These are phyloP conservation scores for Melanophora roralis DNA, from an alignment of 2,888 invertebrate genomes.

Conservation along the genomic window DNA sequence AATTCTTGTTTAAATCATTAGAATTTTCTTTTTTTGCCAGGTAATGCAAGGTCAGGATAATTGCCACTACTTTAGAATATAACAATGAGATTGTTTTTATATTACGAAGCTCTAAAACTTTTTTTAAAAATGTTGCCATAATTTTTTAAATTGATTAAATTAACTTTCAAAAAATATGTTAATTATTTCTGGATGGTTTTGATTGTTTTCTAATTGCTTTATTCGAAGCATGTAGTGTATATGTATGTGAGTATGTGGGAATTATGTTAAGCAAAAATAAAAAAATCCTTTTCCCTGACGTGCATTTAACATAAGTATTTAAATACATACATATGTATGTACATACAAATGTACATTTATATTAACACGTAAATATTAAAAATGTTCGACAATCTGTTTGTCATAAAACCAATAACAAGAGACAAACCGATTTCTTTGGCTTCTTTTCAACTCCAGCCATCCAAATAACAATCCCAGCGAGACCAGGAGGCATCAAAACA, in stretches of 20 bases:
- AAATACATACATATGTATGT: too few species aligned
- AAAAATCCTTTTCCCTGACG: conserved; percentile 20
- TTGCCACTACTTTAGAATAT: too few species aligned
- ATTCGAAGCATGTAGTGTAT: background rate
- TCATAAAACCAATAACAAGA: conserved; percentile 18
- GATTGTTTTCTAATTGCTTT: background rate
- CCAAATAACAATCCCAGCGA: conserved; percentile 15
- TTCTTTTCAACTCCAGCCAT: conserved; percentile 19
- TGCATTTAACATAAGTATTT: conserved; percentile 7
- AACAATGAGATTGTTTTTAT: too few species aligned
- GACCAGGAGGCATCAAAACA: conserved; percentile 28
- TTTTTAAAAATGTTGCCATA: too few species aligned
- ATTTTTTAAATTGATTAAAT: too few species aligned
- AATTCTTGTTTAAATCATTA: too few species aligned
- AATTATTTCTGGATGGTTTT: too few species aligned
- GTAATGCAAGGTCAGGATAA: too few species aligned
- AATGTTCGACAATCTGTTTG: conserved; percentile 53
- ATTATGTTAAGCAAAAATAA: conserved; percentile 7
- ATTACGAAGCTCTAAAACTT: too few species aligned
- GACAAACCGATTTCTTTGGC: conserved; percentile 1
- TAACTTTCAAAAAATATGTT: too few species aligned
- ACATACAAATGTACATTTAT: background rate
- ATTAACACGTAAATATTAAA: conserved; percentile 16
- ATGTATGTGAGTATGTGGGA: background rate
- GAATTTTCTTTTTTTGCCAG: too few species aligned